A percentile compares a stretch with the other conserved stretches of the same genome.
phyloP scores from a whole-genome alignment of 2,113 vertebrate species.

The Centropus unirufus region DNA sequence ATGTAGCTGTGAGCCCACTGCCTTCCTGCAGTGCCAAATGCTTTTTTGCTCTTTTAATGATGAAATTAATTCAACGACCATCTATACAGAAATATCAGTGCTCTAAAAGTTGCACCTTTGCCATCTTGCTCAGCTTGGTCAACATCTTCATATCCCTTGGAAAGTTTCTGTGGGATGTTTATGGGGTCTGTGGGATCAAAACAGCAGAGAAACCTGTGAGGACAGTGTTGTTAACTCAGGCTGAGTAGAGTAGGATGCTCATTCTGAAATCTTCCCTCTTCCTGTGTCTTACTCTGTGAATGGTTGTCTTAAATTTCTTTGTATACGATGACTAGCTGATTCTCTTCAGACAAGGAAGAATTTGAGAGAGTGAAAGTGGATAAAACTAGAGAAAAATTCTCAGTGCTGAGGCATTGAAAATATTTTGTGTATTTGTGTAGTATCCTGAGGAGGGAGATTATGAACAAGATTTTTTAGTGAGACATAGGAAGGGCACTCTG shows the following conservation, averaged over 20 bases:
- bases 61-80: neutral
- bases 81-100: neutral
- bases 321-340: accelerated
- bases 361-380: neutral
- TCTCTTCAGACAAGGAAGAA: neutral
- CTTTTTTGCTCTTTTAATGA: neutral
- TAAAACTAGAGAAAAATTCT: neutral
- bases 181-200: neutral
- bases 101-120: neutral
- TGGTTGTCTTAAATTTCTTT: neutral
- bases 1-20: neutral
- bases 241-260: neutral
- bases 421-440: neutral
- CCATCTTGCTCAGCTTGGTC: neutral
- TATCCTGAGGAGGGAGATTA: neutral
- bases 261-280: neutral
- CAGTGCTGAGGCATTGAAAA: neutral
- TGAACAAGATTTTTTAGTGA: neutral
- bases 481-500: neutral
- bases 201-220: neutral
- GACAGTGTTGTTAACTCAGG: neutral
- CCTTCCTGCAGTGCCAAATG: neutral
- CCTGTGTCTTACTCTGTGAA: neutral
- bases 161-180: neutral
- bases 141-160: neutral